These are phyloP conservation scores for Eulithis testata DNA, from an alignment of 2,888 invertebrate genomes.

Conservation along the genomic window DNA sequence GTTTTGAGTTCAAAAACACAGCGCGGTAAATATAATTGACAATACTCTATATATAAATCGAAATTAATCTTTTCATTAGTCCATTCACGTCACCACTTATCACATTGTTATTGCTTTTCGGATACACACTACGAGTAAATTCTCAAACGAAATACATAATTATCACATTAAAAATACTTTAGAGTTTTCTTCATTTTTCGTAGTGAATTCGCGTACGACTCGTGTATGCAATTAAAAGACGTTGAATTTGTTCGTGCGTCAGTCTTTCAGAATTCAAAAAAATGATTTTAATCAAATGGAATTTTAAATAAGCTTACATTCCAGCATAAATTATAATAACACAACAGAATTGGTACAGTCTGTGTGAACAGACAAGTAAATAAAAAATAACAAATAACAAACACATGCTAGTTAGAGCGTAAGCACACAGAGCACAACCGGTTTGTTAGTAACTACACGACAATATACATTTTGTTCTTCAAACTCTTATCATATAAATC, in stretches of 20 bases:
- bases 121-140: conserved; percentile 71
- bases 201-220: conserved; percentile 53
- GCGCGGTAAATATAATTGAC: conserved; percentile 70
- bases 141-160: conserved; percentile 67
- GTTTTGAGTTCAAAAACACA: conserved; percentile 51
- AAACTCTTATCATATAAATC: conserved; percentile 62
- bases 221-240: conserved; percentile 54
- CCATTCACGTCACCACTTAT: conserved; percentile 72
- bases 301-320: conserved; percentile 67
- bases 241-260: conserved; percentile 59
- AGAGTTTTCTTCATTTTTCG: conserved; percentile 53
- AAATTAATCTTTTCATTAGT: conserved; percentile 60
- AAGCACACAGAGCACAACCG: conserved; percentile 82
- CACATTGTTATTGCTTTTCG: conserved; percentile 82
- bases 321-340: conserved; percentile 82
- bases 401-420: conserved; percentile 82
- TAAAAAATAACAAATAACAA: conserved; percentile 67
- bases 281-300: conserved; percentile 58
- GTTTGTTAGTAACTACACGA: conserved; percentile 80
- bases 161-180: conserved; percentile 78
- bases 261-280: conserved; percentile 69
- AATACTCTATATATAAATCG: conserved; percentile 67
- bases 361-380: conserved; percentile 42
- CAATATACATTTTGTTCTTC: conserved; percentile 74
- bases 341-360: conserved; percentile 61